Conservation (phyloP, 2,797 vertebrate species). For the Delichon dasypus region DNA sequence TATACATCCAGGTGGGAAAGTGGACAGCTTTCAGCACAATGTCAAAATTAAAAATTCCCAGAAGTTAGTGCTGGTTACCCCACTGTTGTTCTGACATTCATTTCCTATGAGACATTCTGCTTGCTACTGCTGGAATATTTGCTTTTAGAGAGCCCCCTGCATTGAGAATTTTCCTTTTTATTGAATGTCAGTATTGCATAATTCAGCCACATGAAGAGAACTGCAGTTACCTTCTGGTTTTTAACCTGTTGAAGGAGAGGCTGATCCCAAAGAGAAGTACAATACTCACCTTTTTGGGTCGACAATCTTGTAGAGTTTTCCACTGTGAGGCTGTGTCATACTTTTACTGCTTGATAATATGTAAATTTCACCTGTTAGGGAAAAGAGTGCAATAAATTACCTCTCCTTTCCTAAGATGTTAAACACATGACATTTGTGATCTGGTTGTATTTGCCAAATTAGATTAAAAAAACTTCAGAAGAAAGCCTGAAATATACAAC, state of each 20-base stretch:
- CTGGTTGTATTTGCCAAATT: background rate
- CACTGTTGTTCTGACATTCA: background rate
- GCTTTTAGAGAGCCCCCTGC: background rate
- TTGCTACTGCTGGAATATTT: background rate
- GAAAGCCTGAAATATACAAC: background rate
- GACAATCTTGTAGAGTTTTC: slow-evolving; percentile 95
- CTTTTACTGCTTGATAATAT: slow-evolving; percentile 96
- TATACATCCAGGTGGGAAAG: background rate
- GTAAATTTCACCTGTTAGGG: slow-evolving; percentile 90
- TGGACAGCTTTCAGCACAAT: background rate
- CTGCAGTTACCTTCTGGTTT: background rate
- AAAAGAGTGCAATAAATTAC: background rate
- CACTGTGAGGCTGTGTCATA: slow-evolving; percentile 90
- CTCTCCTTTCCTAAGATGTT: background rate
- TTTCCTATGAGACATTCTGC: background rate
- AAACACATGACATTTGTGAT: background rate
- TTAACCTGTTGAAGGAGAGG: background rate
- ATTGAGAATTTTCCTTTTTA: background rate
- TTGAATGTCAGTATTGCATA: background rate
- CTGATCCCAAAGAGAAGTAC: background rate
- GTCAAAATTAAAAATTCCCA: background rate
- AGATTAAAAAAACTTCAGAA: background rate
- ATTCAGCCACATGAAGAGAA: background rate
- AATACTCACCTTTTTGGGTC: slow-evolving; percentile 93
- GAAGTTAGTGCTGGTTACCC: background rate